Evolutionary conservation across 2,888 invertebrate genomes (phyloP).

Genomic region (Lithophane semibrunnea): DNA sequence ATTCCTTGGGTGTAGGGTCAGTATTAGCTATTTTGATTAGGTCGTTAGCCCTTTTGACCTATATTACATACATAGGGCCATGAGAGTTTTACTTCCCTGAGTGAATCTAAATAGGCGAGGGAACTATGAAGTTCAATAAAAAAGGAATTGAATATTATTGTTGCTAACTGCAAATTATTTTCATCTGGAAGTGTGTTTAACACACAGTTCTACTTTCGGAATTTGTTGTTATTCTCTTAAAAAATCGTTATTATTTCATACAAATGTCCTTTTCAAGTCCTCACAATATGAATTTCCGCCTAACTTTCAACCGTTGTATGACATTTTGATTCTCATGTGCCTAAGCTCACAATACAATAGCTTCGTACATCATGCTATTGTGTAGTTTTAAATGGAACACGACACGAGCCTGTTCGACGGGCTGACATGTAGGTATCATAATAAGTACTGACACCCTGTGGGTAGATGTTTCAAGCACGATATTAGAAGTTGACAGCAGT

Average conservation of each 20-base stretch:
- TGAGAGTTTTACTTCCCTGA: not conserved
- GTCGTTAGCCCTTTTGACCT: constrained; percentile 38
- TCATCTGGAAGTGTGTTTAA: not conserved
- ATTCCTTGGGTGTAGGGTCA: constrained; percentile 43
- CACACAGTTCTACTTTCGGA: not conserved
- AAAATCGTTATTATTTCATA: not conserved
- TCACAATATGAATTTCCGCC: not conserved
- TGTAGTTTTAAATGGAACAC: constrained; percentile 66
- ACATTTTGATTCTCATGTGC: constrained; percentile 46
- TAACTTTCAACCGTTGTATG: constrained; percentile 23
- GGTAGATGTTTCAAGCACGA: constrained; percentile 56
- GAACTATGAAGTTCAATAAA: not conserved
- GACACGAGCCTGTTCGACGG: constrained; percentile 55
- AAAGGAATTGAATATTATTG: not conserved
- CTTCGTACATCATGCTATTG: constrained; percentile 48
- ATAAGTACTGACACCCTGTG: constrained; percentile 63
- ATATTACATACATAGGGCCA: not conserved
- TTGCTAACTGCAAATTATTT: not conserved
- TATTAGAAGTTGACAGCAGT: constrained; percentile 58
- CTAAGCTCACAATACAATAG: constrained; percentile 29
- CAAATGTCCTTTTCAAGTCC: constrained; percentile 2
- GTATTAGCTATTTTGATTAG: constrained; percentile 55
- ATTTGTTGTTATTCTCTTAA: not conserved
- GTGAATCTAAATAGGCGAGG: not conserved
- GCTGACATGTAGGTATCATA: constrained; percentile 62